phyloP scores from a whole-genome alignment of 2,113 vertebrate species.

The Alces alces region DNA sequence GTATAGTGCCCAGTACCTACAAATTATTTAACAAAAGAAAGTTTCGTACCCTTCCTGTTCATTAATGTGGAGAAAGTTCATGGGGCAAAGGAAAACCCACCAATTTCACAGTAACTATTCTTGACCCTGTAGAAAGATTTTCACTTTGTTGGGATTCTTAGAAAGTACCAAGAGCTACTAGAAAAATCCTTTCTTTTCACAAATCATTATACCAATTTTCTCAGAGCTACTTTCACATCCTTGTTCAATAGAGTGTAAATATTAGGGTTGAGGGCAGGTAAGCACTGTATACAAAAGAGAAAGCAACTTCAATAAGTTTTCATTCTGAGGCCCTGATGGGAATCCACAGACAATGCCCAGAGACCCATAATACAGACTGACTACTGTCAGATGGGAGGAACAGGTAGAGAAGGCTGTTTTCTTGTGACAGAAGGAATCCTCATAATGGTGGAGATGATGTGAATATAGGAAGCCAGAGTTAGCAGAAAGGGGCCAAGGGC shows the following conservation, averaged over 20 bases:
- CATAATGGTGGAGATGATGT: conserved; percentile 40
- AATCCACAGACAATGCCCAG: conserved; percentile 42
- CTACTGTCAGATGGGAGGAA: conserved; percentile 36
- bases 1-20: not conserved
- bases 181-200: not conserved
- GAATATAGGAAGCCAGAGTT: conserved; percentile 29
- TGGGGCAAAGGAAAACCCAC: not conserved
- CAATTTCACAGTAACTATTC: not conserved
- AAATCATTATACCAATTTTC: conserved; percentile 34
- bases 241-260: conserved; percentile 72
- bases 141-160: not conserved
- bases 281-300: conserved; percentile 64
- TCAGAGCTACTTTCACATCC: conserved; percentile 60
- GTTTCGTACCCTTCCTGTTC: not conserved
- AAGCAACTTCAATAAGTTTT: conserved; percentile 38
- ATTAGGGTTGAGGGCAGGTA: conserved; percentile 46
- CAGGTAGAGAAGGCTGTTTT: conserved; percentile 44
- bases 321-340: not conserved
- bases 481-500: conserved; percentile 29
- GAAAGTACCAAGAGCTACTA: not conserved
- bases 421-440: conserved; percentile 36
- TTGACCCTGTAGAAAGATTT: not conserved
- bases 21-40: not conserved
- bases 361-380: conserved; percentile 49
- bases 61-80: not conserved